Percentiles rank a stretch among this genome's conserved stretches.
Conservation (phyloP, 2,113 vertebrate species). For the Elgaria multicarinata region DNA sequence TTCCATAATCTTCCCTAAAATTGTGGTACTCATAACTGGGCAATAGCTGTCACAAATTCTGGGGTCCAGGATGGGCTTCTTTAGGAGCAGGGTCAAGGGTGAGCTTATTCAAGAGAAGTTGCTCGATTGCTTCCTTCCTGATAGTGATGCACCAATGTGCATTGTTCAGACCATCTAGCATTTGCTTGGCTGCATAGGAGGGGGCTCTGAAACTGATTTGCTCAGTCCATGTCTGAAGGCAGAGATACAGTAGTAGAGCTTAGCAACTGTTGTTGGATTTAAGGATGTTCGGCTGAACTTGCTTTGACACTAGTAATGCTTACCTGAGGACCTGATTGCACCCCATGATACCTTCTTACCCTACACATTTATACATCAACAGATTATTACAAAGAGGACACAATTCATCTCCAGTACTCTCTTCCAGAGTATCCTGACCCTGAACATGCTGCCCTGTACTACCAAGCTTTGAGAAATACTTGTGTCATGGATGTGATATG, state of each 20-base stretch:
- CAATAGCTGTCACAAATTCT: no score
- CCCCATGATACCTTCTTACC: neutral
- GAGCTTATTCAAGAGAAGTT: no score
- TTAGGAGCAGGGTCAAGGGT: no score
- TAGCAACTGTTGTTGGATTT: neutral
- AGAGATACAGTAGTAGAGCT: neutral
- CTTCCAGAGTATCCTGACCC: neutral
- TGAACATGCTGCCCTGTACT: neutral
- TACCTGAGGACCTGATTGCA: neutral
- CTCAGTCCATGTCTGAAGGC: no score
- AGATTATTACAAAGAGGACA: neutral
- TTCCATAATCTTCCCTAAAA: no score
- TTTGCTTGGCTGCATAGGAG: no score
- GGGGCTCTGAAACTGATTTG: no score
- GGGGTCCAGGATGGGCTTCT: no score
- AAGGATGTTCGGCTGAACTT: neutral
- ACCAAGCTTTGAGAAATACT: neutral
- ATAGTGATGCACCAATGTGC: no score
- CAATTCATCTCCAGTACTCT: neutral
- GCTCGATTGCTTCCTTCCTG: no score
- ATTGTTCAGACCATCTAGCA: no score
- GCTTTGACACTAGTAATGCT: neutral
- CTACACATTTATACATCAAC: neutral
- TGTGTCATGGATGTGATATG: neutral
- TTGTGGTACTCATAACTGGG: no score